Evolutionary conservation across 2,797 vertebrate species (phyloP).

Genomic region (Sebastes cheni): DNA sequence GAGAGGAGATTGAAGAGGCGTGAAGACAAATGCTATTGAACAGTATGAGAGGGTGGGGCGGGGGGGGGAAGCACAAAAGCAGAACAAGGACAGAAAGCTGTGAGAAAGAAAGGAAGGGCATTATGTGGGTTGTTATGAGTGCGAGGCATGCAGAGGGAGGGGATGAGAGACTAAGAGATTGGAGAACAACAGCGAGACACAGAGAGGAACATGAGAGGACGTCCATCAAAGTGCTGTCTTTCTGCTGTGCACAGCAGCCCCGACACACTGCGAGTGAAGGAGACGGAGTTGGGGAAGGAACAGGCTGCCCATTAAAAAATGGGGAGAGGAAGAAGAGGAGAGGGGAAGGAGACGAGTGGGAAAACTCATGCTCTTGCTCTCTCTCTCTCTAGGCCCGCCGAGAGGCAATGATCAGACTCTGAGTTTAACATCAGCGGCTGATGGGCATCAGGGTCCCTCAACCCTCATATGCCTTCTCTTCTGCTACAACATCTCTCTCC

Average conservation of each 20-base stretch:
- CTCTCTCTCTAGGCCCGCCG: constrained; percentile 25
- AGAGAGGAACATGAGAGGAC: constrained; percentile 37
- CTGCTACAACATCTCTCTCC: constrained; percentile 31
- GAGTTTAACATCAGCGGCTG: constrained; percentile 67
- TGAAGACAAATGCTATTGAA: constrained; percentile 67
- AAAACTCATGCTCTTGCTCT: background rate
- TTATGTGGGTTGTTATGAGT: constrained; percentile 46
- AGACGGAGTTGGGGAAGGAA: constrained; percentile 36
- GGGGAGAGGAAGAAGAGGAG: background rate
- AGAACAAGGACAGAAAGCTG: constrained; percentile 36
- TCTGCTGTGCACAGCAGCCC: constrained; percentile 58
- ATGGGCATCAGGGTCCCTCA: constrained; percentile 50
- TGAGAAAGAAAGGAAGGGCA: constrained; percentile 29
- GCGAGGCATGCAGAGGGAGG: constrained; percentile 22
- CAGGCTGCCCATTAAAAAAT: constrained; percentile 51
- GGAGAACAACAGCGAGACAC: constrained; percentile 24
- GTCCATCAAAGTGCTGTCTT: constrained; percentile 58
- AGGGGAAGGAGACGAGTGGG: background rate
- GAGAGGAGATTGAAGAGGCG: constrained; percentile 56
- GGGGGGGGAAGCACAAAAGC: background rate
- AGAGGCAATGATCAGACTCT: constrained; percentile 62
- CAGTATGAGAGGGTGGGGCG: constrained; percentile 38
- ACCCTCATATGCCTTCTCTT: constrained; percentile 39
- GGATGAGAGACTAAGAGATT: constrained; percentile 13
- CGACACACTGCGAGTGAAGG: constrained; percentile 8